Evolutionary conservation across 2,888 invertebrate genomes (phyloP), one percentile per base, ranked within the genome.

Genomic region (Hedya salicella): DNA sequence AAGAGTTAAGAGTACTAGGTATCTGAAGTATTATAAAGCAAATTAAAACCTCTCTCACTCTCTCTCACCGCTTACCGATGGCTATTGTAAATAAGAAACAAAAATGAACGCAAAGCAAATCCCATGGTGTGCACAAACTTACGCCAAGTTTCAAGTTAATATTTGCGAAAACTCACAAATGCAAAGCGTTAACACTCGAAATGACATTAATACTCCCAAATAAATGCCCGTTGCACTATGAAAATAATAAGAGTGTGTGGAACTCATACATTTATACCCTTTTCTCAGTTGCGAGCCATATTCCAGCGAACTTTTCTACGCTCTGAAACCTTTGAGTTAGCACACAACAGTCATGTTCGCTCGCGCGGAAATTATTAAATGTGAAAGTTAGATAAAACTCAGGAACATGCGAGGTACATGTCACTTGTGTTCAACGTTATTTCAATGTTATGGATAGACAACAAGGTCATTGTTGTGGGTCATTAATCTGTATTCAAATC

Each of bases 261-360:
- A 97, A 95, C 80, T 95, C 96, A 69, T 95, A 95, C 0, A 87
- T 93, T 50, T 91, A 92, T 13, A 83, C 93, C 0, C 93, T 93
- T 83, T 94, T 95, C 72, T 94, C 94, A 62, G 94, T 93, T 62
- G 5, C 0, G 52, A 46, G 30, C 94, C 44, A 93, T 52, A 52
- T 44, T 61, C 44, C 30, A 50, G 17, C 19, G 17, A 68, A 53
- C 56, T 52, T 59, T 39, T 63, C 16, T 40, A 30, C 49, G 39
- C 30, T 54, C 50, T 39, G 17, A 40, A 19, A 56, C 44, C 71
- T 94, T 95, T 74, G 95, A 94, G 76, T 6, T 17, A 52, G 46
- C 46, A n/a, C n/a, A n/a, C 25, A 44, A 14, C 52, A 53, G 32
- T 44, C 8, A 17, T n/a, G 52, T 30, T 52, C 61, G 25, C 36